Conservation (phyloP, 2,113 vertebrate genomes). For the Talpa occidentalis region DNA sequence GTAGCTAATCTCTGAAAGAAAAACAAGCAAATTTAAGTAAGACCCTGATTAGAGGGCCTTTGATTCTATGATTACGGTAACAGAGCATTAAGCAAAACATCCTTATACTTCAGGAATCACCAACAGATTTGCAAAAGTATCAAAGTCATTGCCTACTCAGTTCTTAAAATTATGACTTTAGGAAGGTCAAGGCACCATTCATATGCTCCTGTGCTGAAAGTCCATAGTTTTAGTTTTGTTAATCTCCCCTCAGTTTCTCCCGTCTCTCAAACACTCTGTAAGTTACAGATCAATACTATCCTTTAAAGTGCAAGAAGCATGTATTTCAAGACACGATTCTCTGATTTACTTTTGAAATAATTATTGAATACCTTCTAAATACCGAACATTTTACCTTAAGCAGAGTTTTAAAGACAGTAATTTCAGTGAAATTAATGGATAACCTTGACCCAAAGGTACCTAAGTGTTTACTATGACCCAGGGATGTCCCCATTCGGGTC, state of each 20-base stretch:
- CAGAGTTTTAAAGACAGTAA: not conserved
- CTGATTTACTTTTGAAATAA: constrained; percentile 34
- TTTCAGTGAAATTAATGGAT: not conserved
- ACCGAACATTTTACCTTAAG: not conserved
- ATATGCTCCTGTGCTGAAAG: not conserved
- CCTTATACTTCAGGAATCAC: constrained; percentile 38
- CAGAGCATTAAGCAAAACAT: not conserved
- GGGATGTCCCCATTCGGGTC: constrained; percentile 34
- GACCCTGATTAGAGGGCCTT: not conserved
- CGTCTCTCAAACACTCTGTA: constrained; percentile 12
- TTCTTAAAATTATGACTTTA: not conserved
- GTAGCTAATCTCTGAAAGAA: constrained; percentile 50
- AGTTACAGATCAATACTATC: not conserved
- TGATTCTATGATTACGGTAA: constrained; percentile 32
- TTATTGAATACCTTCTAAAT: not conserved
- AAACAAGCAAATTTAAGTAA: constrained; percentile 53
- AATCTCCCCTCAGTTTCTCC: not conserved
- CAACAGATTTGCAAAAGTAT: constrained; percentile 15
- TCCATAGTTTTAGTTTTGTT: not conserved
- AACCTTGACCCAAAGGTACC: not conserved
- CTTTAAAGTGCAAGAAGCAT: not conserved
- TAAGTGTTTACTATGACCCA: constrained; percentile 39
- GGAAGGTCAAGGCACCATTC: not conserved
- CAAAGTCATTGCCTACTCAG: not conserved
- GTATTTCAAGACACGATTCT: not conserved